Evolutionary conservation across 30 jellyfish, hydroid and myxozoan species (phyloP), one percentile per base, ranked within the genome.

Genomic region (Calvadosia cruxmelitensis): DNA sequence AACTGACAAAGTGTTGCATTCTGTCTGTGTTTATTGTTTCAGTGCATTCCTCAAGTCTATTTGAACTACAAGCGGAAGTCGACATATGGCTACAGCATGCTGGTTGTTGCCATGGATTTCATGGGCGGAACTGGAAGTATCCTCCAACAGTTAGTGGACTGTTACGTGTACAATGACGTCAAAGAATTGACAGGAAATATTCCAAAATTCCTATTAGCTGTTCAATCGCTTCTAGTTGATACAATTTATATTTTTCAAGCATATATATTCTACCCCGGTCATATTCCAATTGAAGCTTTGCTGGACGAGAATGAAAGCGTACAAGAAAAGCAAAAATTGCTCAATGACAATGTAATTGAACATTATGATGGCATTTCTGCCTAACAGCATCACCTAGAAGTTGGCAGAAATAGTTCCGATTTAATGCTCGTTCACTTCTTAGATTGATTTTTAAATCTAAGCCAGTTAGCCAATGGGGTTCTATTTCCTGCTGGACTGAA

Each of bases 1-100:
- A n/a, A n/a, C n/a, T n/a, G n/a, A n/a, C n/a, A n/a, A n/a, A n/a
- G n/a, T n/a, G n/a, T n/a, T n/a, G n/a, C n/a, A n/a, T n/a, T n/a
- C n/a, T 49, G 61, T 49, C n/a, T n/a, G 16, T 49, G 13, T 57
- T 65, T 65, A n/a, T 26, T 32, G 7, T 65, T 65, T 26, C 30
- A 65, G 74, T 26, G 74, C 30, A 16, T 65, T 25, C 74, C 74
- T 23, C 74, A 65, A 65, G 74, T 30, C 3, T 65, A 65, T 30
- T 30, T 65, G 32, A 65, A 65, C 65, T 65, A 23, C 32, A 65
- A 65, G 25, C 64, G 74, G 25, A 65, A 65, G 25, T 65, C 74
- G 7, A 65, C 65, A 7, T n/a, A 16, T 65, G 74, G 74, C 32
- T 65, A 16, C 30, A 27, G 52, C 7, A 65, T 65, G 27, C 13